phyloP scores from a whole-genome alignment of 2,888 invertebrate species.

The Folsomia manolachei region DNA sequence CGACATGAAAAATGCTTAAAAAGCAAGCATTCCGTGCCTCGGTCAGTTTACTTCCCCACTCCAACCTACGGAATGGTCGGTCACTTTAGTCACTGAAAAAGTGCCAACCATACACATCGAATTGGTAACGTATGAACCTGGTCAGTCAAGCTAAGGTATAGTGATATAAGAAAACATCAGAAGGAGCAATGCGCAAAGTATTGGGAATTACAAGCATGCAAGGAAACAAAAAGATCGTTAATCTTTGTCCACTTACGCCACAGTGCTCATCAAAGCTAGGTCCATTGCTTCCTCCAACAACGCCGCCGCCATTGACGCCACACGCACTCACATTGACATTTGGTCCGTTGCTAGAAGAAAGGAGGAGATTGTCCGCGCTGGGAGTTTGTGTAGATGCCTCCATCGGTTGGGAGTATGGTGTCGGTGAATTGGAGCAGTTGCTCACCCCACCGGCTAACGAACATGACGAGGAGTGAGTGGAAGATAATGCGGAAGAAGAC shows the following conservation, averaged over 20 bases:
- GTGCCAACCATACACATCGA: background rate
- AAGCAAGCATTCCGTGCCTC: background rate
- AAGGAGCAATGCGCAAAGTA: background rate
- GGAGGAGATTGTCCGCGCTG: conserved; percentile 27
- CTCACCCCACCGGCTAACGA: background rate
- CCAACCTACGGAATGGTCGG: too few species aligned
- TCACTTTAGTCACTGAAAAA: background rate
- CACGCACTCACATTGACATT: conserved; percentile 6
- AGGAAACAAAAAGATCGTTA: conserved; percentile 27
- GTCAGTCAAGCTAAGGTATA: background rate
- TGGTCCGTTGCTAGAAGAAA: conserved; percentile 27
- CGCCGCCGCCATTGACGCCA: conserved; percentile 14
- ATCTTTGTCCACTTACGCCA: conserved; percentile 46
- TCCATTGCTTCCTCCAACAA: conserved; percentile 23
- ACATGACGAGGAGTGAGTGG: conserved; percentile 2
- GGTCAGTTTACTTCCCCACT: background rate
- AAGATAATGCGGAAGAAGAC: conserved; percentile 21
- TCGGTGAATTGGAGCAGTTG: conserved; percentile 11
- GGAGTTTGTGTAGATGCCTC: conserved; percentile 49
- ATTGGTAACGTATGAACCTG: too few species aligned
- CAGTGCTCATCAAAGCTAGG: conserved; percentile 47
- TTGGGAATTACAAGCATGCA: background rate
- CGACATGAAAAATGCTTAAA: background rate
- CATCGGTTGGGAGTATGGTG: conserved; percentile 42
- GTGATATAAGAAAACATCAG: background rate